Percentiles rank a stretch among this genome's conserved stretches.
Conservation (phyloP, 1,140 invertebrate genomes). For the Lysiphlebus fabarum region DNA sequence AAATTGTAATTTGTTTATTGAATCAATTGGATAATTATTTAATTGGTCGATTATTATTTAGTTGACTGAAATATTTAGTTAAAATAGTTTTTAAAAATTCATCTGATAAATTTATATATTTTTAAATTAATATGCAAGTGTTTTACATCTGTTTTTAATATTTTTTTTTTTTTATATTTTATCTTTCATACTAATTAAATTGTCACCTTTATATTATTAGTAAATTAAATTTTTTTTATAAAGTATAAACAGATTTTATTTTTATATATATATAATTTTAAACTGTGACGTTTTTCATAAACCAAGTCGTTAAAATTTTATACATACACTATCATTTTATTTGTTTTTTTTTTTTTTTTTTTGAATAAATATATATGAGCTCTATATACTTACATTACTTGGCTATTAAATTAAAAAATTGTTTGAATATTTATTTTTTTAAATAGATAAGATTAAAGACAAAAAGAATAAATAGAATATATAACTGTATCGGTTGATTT, state of each 20-base stretch:
- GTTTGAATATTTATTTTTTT: neutral
- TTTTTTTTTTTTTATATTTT: neutral
- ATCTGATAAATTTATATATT: too few relatives aligned
- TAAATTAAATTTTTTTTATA: too few relatives aligned
- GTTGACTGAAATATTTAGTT: too few relatives aligned
- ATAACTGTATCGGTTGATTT: constrained; percentile 9
- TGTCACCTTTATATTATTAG: too few relatives aligned
- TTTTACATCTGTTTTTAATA: constrained; percentile 4
- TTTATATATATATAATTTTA: neutral
- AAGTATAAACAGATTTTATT: too few relatives aligned
- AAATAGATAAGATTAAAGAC: neutral
- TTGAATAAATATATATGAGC: neutral
- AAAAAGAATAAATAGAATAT: neutral
- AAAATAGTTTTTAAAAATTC: too few relatives aligned
- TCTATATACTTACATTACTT: too few relatives aligned
- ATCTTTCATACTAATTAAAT: neutral
- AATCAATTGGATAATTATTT: neutral
- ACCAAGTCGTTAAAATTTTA: too few relatives aligned
- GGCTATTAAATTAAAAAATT: neutral
- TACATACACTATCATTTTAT: too few relatives aligned
- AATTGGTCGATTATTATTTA: too few relatives aligned
- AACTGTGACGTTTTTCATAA: neutral
- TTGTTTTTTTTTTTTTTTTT: neutral
- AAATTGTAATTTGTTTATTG: too few relatives aligned
- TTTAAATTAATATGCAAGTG: too few relatives aligned